Conservation (phyloP, 1,140 invertebrate species). For the Ptiloglossa arizonensis region DNA sequence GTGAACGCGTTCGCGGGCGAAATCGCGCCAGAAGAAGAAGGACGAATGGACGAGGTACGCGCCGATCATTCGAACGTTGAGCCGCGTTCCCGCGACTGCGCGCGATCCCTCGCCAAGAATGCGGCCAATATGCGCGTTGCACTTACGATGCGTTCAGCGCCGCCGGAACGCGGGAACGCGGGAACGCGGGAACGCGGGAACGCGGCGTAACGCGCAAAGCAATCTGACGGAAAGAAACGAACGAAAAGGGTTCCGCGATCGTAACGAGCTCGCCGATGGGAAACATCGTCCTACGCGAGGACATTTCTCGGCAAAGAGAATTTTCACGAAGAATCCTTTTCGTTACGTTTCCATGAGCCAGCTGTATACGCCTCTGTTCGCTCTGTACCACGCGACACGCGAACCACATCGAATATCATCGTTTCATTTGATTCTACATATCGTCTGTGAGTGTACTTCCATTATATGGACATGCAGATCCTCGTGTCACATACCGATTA, state of each 20-base stretch:
- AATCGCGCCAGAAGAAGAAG: conserved; percentile 12
- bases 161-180: too few relatives aligned
- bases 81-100: background rate
- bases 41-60: conserved; percentile 50
- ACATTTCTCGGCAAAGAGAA: background rate
- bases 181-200: too few relatives aligned
- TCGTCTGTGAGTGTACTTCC: conserved; percentile 52
- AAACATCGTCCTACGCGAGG: background rate
- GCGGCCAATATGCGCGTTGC: too few relatives aligned
- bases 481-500: conserved; percentile 45
- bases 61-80: conserved; percentile 24
- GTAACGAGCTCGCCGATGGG: too few relatives aligned
- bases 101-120: too few relatives aligned
- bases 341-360: background rate
- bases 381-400: conserved; percentile 8
- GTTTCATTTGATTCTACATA: conserved; percentile 62
- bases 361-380: conserved; percentile 29
- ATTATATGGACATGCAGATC: conserved; percentile 33
- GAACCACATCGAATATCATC: conserved; percentile 54
- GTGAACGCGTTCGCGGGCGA: background rate
- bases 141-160: too few relatives aligned
- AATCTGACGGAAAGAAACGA: too few relatives aligned
- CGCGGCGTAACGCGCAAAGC: too few relatives aligned
- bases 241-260: too few relatives aligned
- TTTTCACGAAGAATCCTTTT: too few relatives aligned